These are phyloP conservation scores for Vulpes ferrilata DNA, from an alignment of 2,113 vertebrate species.

Conservation along the genomic window DNA sequence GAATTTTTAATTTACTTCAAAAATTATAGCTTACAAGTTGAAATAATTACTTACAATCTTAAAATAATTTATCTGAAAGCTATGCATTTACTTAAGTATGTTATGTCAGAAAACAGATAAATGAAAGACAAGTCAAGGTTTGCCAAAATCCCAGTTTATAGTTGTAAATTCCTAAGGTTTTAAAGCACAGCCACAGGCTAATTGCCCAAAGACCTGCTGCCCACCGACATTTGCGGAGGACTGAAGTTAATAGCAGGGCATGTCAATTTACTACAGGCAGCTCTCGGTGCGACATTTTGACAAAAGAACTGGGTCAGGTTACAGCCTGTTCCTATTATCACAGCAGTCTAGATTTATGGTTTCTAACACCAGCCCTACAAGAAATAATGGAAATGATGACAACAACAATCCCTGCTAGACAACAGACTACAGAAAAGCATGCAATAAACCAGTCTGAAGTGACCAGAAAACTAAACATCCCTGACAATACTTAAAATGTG, in stretches of 20 bases:
- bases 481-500: constrained; percentile 60
- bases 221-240: constrained; percentile 61
- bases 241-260: constrained; percentile 75
- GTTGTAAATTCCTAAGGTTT: constrained; percentile 75
- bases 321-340: constrained; percentile 78
- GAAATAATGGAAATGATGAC: constrained; percentile 80
- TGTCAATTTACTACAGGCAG: constrained; percentile 76
- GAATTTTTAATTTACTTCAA: constrained; percentile 56
- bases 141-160: constrained; percentile 71
- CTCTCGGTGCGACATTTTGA: constrained; percentile 65
- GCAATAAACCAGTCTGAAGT: constrained; percentile 72
- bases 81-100: constrained; percentile 20
- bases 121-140: constrained; percentile 58
- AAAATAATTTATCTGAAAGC: constrained; percentile 59
- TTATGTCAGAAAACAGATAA: constrained; percentile 65
- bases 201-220: constrained; percentile 73
- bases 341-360: constrained; percentile 74
- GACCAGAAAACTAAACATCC: constrained; percentile 71
- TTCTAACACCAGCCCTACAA: constrained; percentile 73
- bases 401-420: constrained; percentile 69
- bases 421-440: constrained; percentile 69
- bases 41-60: constrained; percentile 46
- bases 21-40: constrained; percentile 15
- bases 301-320: constrained; percentile 81
- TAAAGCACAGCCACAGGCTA: constrained; percentile 71